Conservation (phyloP, 2,113 vertebrate species). For the Ammodytes dubius region DNA sequence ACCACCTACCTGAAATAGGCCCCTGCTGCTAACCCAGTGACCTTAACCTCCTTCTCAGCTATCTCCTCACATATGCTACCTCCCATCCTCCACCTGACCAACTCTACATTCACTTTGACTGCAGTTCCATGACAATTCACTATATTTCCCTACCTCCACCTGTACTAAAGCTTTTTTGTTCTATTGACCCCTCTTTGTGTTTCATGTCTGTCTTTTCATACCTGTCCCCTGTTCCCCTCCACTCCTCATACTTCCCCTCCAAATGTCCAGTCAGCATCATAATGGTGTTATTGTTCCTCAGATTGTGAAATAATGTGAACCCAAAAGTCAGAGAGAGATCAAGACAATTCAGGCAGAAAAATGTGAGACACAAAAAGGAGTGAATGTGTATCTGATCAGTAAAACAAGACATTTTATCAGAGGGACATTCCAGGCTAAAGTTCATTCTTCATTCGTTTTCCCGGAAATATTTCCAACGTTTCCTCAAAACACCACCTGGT, state of each 20-base stretch:
- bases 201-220: not conserved
- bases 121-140: not conserved
- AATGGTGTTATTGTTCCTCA: slow-evolving; percentile 28
- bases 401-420: not conserved
- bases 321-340: not conserved
- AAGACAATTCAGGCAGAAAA: not conserved
- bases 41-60: slow-evolving; percentile 14
- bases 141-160: not conserved
- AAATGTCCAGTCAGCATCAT: not conserved
- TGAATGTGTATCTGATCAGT: not conserved
- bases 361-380: not conserved
- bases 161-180: not conserved
- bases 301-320: not conserved
- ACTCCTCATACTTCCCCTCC: not conserved
- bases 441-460: slow-evolving; percentile 18
- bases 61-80: slow-evolving; percentile 21
- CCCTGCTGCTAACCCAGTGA: slow-evolving; percentile 23
- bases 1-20: too few species aligned
- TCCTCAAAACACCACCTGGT: slow-evolving; percentile 11
- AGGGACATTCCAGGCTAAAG: not conserved
- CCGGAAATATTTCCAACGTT: slow-evolving; percentile 24
- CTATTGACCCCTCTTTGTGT: not conserved
- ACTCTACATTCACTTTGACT: not conserved
- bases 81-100: not conserved
- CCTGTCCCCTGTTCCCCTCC: not conserved